Evolutionary conservation across 1,140 invertebrate species (phyloP).

Genomic region (Pemphigus obesinymphae): DNA sequence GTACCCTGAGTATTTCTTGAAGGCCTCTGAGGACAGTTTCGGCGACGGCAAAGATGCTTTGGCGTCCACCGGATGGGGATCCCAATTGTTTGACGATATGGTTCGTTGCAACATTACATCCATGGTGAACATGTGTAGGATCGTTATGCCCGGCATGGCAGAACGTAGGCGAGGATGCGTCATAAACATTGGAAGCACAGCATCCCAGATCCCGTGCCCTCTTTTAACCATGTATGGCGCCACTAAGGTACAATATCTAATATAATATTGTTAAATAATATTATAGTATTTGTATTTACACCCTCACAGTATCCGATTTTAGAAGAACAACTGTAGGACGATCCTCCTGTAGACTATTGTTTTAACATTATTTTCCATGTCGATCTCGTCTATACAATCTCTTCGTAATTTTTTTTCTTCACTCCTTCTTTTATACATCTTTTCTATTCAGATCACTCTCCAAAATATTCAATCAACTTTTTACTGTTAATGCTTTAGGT

Average conservation of each 20-base stretch:
- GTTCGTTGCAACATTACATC: constrained; percentile 60
- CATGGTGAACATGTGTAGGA: constrained; percentile 60
- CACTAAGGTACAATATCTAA: constrained; percentile 64
- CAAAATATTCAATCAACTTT: no score
- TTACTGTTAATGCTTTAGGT: no score
- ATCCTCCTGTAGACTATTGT: no score
- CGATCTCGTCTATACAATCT: no score
- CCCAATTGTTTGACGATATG: constrained; percentile 51
- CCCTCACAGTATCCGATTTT: no score
- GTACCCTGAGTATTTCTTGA: constrained; percentile 78
- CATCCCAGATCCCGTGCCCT: constrained; percentile 73
- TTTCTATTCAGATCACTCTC: no score
- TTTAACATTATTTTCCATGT: no score
- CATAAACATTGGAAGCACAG: constrained; percentile 86
- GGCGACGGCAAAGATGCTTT: neutral
- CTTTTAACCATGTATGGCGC: constrained; percentile 83
- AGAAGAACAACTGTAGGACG: no score
- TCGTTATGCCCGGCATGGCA: constrained; percentile 86
- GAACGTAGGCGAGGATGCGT: constrained; percentile 77
- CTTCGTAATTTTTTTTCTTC: no score
- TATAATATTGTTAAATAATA: neutral
- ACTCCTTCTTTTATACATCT: no score
- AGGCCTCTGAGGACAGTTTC: constrained; percentile 46
- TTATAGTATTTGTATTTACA: neutral
- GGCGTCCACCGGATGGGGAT: neutral